Evolutionary conservation across 2,888 invertebrate genomes (phyloP).

Genomic region (Pristionchus exspectatus): DNA sequence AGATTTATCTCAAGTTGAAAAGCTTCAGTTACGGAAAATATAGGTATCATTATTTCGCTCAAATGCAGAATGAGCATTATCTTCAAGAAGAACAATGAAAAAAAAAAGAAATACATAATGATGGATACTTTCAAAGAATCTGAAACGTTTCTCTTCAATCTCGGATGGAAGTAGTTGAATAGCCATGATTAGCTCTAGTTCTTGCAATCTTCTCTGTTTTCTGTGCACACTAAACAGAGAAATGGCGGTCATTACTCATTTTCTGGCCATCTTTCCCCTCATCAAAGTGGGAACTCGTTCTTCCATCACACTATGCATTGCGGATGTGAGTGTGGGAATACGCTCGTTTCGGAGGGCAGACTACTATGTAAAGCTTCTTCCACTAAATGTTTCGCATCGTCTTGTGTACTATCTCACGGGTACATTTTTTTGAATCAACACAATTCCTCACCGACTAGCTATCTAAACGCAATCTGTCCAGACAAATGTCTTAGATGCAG

Average conservation of each 20-base stretch:
- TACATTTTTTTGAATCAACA: background rate
- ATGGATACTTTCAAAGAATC: background rate
- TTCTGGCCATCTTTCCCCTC: background rate
- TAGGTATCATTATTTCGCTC: too few relatives aligned
- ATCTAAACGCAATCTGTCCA: background rate
- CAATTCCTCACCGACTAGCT: background rate
- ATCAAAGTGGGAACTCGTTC: slow-evolving; percentile 41
- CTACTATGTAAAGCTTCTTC: background rate
- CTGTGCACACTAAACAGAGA: background rate
- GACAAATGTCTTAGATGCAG: background rate
- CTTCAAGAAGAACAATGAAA: too few relatives aligned
- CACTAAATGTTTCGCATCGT: background rate
- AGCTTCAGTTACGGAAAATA: too few relatives aligned
- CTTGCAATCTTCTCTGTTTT: background rate
- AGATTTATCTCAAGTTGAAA: too few relatives aligned
- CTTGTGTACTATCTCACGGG: background rate
- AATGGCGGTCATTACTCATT: slow-evolving; percentile 17
- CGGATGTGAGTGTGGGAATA: slow-evolving; percentile 17
- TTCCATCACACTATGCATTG: slow-evolving; percentile 45
- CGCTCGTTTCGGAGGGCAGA: background rate
- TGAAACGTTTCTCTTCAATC: background rate
- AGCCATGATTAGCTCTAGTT: slow-evolving; percentile 9
- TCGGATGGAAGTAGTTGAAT: slow-evolving; percentile 5
- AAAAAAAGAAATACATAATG: too few relatives aligned
- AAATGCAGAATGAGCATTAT: too few relatives aligned